Evolutionary conservation across 2,888 invertebrate genomes (phyloP), one percentile per base, ranked within the genome.

Genomic region (Drosophila ezoana): DNA sequence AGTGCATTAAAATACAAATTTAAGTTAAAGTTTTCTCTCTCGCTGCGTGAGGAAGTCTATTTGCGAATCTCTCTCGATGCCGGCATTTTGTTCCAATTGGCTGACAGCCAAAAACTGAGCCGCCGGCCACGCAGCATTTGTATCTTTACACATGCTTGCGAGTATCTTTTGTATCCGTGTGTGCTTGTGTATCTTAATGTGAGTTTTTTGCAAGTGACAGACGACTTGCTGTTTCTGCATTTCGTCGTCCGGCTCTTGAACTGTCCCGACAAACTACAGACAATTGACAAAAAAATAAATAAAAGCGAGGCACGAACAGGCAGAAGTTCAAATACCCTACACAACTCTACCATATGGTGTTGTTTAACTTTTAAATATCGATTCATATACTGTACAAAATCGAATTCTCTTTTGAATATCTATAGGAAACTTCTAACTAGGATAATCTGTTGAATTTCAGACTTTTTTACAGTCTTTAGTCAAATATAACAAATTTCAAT

Each of bases 61-160:
- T 53, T 60, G 49, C 58, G 48, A 51, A 59, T 58, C 70, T 58
- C 45, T 58, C 45, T 47, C 48, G 44, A 83, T 71, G 79, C 82
- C 87, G 89, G 89, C 89, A 84, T 82, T 83, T 88, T 89, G 88
- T 81, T 87, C 88, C 87, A 88, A 88, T 88, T 88, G 88, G 89
- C 79, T 51, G 53, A 4, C 16, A 65, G 82, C 88, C 88, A 88
- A 80, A 61, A 69, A 64, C 66, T 67, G 44, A 65, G 72, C 37
- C 35, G 58, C 73, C 33, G 53, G 62, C 44, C 37, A 67, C 35
- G 56, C 52, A 33, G 54, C 23, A 35, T 76, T 60, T 49, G 64
- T 71, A 38, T 69, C 52, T 62, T 56, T 73, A 52, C 58, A 59
- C 38, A 47, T 59, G 57, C 51, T 52, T 48, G 51, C 54, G 38